Percentiles rank a stretch among this genome's conserved stretches.
Conservation (phyloP, 2,113 vertebrate genomes). For the Callipepla californica region DNA sequence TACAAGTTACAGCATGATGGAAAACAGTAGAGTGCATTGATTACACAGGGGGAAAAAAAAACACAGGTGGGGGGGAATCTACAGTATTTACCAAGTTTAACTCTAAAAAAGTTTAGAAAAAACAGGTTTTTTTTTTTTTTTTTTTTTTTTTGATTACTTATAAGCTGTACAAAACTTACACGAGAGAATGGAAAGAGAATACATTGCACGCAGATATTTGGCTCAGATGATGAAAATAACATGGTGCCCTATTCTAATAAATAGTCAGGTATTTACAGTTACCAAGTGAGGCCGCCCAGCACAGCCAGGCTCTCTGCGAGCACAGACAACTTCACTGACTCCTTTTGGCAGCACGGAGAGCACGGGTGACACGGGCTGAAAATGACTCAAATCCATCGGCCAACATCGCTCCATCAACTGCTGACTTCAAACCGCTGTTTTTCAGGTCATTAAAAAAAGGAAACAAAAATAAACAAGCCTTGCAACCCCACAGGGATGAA, state of each 20-base stretch:
- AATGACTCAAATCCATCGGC: slow-evolving; percentile 5
- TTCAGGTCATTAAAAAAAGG: not conserved
- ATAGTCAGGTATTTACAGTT: slow-evolving; percentile 81
- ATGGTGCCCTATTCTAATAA: slow-evolving; percentile 80
- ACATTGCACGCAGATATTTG: slow-evolving; percentile 83
- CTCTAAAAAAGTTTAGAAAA: slow-evolving; percentile 71
- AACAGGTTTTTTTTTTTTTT: not conserved
- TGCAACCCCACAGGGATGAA: slow-evolving; percentile 6
- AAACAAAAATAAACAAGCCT: not conserved
- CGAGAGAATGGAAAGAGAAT: slow-evolving; percentile 60
- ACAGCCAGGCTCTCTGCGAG: slow-evolving; percentile 56
- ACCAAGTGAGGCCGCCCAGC: not conserved
- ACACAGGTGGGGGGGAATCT: slow-evolving; percentile 52
- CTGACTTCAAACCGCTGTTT: not conserved
- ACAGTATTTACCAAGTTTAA: slow-evolving; percentile 77
- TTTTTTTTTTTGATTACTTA: slow-evolving; percentile 43
- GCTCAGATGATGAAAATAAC: slow-evolving; percentile 80
- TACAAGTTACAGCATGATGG: slow-evolving; percentile 83
- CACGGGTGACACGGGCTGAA: not conserved
- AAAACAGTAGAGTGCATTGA: slow-evolving; percentile 84
- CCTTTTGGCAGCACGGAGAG: slow-evolving; percentile 26
- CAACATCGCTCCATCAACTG: not conserved
- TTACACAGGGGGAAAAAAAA: slow-evolving; percentile 58
- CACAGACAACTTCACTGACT: slow-evolving; percentile 22
- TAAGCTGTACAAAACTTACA: slow-evolving; percentile 80